These are phyloP conservation scores for Drosophila tropicalis DNA, from an alignment of 1,140 invertebrate genomes.

Conservation along the genomic window DNA sequence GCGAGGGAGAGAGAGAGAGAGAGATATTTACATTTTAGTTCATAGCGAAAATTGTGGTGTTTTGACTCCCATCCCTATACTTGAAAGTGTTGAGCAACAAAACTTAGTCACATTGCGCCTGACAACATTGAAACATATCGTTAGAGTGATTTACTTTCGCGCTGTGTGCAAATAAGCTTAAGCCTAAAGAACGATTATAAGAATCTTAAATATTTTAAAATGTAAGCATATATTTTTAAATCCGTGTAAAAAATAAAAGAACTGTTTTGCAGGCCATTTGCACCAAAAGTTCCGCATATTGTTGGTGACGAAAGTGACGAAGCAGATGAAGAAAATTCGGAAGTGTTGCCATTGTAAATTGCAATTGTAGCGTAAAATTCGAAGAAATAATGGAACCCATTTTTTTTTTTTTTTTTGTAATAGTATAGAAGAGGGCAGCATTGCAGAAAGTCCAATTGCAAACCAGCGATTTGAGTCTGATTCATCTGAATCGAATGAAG, in stretches of 20 bases:
- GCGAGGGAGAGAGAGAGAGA: no score
- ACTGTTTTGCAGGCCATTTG: constrained; percentile 33
- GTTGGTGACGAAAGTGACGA: constrained; percentile 53
- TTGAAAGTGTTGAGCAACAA: neutral
- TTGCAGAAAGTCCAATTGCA: neutral
- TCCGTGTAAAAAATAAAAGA: neutral
- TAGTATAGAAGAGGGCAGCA: neutral
- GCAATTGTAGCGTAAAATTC: neutral
- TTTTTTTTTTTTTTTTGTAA: neutral
- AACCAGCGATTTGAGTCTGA: neutral
- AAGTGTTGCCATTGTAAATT: constrained; percentile 1
- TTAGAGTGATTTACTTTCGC: neutral
- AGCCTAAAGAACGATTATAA: neutral
- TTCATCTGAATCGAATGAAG: neutral
- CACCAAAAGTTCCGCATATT: constrained; percentile 39
- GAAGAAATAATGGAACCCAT: no score
- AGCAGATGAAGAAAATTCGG: neutral
- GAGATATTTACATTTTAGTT: no score
- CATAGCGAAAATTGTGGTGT: no score
- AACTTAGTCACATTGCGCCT: neutral
- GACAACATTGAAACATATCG: neutral
- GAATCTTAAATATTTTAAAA: neutral
- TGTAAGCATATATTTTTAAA: neutral
- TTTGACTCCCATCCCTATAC: neutral
- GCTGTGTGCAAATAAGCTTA: neutral